phyloP scores from a whole-genome alignment of 1,140 invertebrate species.

The Drosophila yakuba region DNA sequence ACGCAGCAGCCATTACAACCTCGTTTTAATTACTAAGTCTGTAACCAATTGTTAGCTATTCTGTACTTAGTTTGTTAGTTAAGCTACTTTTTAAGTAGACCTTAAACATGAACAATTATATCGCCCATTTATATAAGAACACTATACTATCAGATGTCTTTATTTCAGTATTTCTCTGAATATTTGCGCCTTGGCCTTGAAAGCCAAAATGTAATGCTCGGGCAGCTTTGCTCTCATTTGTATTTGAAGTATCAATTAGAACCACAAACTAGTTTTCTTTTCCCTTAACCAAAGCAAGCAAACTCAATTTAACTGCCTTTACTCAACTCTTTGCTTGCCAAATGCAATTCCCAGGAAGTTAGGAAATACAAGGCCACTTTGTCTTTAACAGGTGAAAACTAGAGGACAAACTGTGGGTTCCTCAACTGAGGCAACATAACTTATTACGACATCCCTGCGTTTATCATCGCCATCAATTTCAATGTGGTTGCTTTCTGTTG shows the following conservation, averaged over 20 bases:
- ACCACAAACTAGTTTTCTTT: slow-evolving; percentile 30
- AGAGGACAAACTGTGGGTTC: neutral
- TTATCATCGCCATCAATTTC: slow-evolving; percentile 33
- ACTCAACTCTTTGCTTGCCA: slow-evolving; percentile 2
- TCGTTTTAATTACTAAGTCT: slow-evolving; percentile 7
- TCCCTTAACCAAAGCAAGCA: slow-evolving; percentile 35
- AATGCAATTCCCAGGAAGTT: slow-evolving; percentile 33
- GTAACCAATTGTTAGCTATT: slow-evolving; percentile 3
- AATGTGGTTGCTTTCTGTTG: slow-evolving; percentile 12
- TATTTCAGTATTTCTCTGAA: neutral
- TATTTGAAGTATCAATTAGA: slow-evolving; percentile 39
- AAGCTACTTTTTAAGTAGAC: neutral
- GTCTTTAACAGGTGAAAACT: slow-evolving; percentile 12
- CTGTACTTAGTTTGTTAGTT: neutral
- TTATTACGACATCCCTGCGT: slow-evolving; percentile 11
- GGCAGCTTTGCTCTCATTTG: slow-evolving; percentile 17
- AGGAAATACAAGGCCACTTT: slow-evolving; percentile 16
- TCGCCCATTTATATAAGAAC: neutral
- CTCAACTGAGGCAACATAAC: slow-evolving; percentile 4
- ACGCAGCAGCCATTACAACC: slow-evolving; percentile 18
- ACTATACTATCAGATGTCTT: slow-evolving; percentile 5
- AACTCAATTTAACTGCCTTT: slow-evolving; percentile 60
- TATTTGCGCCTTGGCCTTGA: neutral
- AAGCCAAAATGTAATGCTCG: neutral
- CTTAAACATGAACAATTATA: slow-evolving; percentile 25